These are phyloP conservation scores for Asteroscopus sphinx DNA, from an alignment of 2,888 invertebrate genomes.

Conservation along the genomic window DNA sequence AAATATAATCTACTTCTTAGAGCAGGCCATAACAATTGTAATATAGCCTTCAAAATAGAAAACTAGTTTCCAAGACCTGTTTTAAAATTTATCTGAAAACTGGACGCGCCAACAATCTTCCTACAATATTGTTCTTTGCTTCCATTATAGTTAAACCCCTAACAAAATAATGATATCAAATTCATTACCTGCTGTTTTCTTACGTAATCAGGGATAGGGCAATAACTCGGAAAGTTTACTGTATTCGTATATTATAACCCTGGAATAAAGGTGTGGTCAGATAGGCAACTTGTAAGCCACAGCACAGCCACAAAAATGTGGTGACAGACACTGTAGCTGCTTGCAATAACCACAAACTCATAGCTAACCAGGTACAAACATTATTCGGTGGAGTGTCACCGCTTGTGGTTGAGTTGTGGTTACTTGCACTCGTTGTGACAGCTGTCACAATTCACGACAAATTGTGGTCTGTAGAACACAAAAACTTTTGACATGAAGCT, in stretches of 20 bases:
- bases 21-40: slow-evolving; percentile 25
- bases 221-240: slow-evolving; percentile 49
- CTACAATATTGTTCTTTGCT: slow-evolving; percentile 15
- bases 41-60: slow-evolving; percentile 14
- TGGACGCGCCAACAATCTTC: slow-evolving; percentile 7
- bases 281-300: background rate
- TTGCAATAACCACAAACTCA: slow-evolving; percentile 1
- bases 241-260: slow-evolving; percentile 45
- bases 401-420: background rate
- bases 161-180: slow-evolving; percentile 41
- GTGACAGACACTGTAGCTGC: background rate
- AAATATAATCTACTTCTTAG: slow-evolving; percentile 2
- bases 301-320: background rate
- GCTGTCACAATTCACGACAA: background rate
- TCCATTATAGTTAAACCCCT: slow-evolving; percentile 13
- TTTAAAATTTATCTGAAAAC: slow-evolving; percentile 18
- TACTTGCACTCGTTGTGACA: background rate
- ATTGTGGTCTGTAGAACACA: background rate
- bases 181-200: slow-evolving; percentile 40
- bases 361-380: background rate
- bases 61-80: slow-evolving; percentile 5
- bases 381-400: background rate
- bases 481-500: too few relatives aligned
- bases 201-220: slow-evolving; percentile 37
- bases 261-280: slow-evolving; percentile 4